These are phyloP conservation scores for Steatornis caripensis DNA, from an alignment of 2,113 vertebrate genomes.

Conservation along the genomic window DNA sequence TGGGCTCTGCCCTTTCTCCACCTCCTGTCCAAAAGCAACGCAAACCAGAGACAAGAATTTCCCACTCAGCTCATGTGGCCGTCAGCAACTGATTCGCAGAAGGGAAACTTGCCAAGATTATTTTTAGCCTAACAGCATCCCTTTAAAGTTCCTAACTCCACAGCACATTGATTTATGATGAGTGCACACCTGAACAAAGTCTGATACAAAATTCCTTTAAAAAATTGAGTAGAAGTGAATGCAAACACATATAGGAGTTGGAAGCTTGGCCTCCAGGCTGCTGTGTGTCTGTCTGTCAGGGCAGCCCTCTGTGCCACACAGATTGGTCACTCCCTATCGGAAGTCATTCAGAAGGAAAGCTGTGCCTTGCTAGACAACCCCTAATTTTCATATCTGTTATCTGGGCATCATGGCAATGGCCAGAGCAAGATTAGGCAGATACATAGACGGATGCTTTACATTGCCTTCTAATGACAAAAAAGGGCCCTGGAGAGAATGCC, in stretches of 20 bases:
- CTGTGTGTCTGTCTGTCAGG: background rate
- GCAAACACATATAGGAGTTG: fast-evolving
- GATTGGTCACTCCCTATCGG: background rate
- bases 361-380: background rate
- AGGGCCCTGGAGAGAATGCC: background rate
- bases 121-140: background rate
- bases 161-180: background rate
- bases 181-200: background rate
- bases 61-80: background rate
- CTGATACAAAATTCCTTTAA: background rate
- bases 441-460: background rate
- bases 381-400: background rate
- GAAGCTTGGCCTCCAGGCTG: background rate
- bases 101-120: background rate
- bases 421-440: background rate
- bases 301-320: background rate
- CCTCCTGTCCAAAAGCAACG: background rate
- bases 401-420: background rate
- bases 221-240: background rate
- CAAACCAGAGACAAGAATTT: background rate
- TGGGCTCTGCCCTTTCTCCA: background rate
- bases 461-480: background rate
- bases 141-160: background rate
- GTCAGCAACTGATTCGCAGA: background rate
- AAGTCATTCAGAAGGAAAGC: background rate